These are phyloP conservation scores for Apamea epomidion DNA, from an alignment of 2,888 invertebrate species.

Conservation along the genomic window DNA sequence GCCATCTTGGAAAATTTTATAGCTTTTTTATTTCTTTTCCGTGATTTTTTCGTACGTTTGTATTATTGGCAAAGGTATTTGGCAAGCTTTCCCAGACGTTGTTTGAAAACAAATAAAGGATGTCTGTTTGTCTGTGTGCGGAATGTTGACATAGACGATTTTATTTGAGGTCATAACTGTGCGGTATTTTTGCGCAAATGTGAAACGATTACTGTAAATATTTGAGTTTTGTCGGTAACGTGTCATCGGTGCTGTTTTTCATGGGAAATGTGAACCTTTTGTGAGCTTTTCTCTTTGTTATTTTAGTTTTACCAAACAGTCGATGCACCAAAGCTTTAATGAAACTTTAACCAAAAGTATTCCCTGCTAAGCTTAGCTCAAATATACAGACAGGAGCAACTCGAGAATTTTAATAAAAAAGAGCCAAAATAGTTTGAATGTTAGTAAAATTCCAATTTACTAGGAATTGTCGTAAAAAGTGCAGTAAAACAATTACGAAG, in stretches of 20 bases:
- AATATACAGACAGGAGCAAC: conserved; percentile 13
- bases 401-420: conserved; percentile 16
- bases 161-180: conserved; percentile 63
- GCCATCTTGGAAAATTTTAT: conserved; percentile 51
- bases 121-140: conserved; percentile 37
- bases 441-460: neutral
- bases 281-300: neutral
- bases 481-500: conserved; percentile 4
- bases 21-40: conserved; percentile 31
- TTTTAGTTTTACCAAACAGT: neutral
- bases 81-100: conserved; percentile 62
- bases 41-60: conserved; percentile 39
- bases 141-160: conserved; percentile 62
- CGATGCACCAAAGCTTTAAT: neutral
- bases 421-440: neutral
- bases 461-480: neutral
- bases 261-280: neutral
- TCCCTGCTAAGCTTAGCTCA: neutral
- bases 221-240: conserved; percentile 32
- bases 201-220: conserved; percentile 48
- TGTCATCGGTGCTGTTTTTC: conserved; percentile 23
- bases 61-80: conserved; percentile 63
- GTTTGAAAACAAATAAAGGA: conserved; percentile 64
- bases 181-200: conserved; percentile 48
- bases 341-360: neutral